Conservation (phyloP, 2,888 invertebrate species). For the Prionchulus punctatus region DNA sequence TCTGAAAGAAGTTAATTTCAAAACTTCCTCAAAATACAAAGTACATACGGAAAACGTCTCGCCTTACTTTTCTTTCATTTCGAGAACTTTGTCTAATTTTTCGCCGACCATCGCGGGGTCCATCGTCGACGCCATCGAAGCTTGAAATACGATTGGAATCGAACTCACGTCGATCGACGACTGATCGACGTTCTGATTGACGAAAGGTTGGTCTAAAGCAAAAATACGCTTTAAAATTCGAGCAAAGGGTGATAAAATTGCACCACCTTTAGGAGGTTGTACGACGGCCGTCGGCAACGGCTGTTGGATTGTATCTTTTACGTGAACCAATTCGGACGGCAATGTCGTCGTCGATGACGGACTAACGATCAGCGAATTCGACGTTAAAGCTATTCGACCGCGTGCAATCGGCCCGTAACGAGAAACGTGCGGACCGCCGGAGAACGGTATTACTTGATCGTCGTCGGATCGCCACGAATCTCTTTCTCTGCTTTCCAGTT, state of each 20-base stretch:
- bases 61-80: background rate
- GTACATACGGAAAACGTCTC: background rate
- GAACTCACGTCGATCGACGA: background rate
- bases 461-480: constrained; percentile 4
- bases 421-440: background rate
- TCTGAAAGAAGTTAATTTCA: background rate
- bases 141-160: constrained; percentile 4
- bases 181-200: constrained; percentile 10
- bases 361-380: background rate
- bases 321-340: background rate
- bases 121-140: background rate
- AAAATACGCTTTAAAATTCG: background rate
- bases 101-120: background rate
- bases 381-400: background rate
- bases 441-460: constrained; percentile 7
- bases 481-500: background rate
- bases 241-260: background rate
- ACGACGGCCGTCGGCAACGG: constrained; percentile 13
- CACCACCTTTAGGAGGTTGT: constrained; percentile 14
- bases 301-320: constrained; percentile 12
- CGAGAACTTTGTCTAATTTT: background rate
- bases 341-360: background rate
- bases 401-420: constrained; percentile 5
- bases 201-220: constrained; percentile 1
- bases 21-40: background rate